phyloP scores from a whole-genome alignment of 2,113 vertebrate genomes.

The Eptesicus fuscus region DNA sequence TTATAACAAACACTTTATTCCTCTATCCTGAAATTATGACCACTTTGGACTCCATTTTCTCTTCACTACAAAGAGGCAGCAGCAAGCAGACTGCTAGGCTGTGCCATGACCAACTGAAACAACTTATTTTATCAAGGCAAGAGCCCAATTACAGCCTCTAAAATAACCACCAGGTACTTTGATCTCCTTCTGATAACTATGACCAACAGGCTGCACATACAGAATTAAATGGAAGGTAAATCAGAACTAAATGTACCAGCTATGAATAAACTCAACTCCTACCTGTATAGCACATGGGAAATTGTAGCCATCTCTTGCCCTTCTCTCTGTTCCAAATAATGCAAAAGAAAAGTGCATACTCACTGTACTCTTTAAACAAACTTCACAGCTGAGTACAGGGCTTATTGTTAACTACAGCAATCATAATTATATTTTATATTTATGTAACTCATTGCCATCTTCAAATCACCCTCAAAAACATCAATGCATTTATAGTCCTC shows the following conservation, averaged over 20 bases:
- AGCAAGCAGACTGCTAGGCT: background rate
- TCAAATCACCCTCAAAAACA: background rate
- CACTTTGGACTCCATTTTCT: slow-evolving; percentile 56
- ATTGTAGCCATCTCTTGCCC: slow-evolving; percentile 43
- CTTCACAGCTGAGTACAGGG: background rate
- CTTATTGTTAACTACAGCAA: slow-evolving; percentile 17
- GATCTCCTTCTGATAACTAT: slow-evolving; percentile 56
- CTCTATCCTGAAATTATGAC: background rate
- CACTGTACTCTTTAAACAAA: slow-evolving; percentile 50
- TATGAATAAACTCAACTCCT: slow-evolving; percentile 59
- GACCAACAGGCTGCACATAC: slow-evolving; percentile 38
- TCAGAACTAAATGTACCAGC: slow-evolving; percentile 63
- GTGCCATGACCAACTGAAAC: slow-evolving; percentile 14
- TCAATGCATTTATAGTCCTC: background rate
- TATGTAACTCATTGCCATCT: slow-evolving; percentile 2
- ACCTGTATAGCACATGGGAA: slow-evolving; percentile 58
- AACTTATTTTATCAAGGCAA: slow-evolving; percentile 49
- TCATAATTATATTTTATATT: slow-evolving; percentile 23
- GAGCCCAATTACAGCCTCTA: slow-evolving; percentile 54
- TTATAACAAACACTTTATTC: slow-evolving; percentile 15
- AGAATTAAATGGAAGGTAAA: slow-evolving; percentile 60
- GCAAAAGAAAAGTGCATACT: slow-evolving; percentile 42
- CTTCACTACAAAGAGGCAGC: slow-evolving; percentile 52
- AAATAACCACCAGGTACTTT: slow-evolving; percentile 57
- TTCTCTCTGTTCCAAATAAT: slow-evolving; percentile 57